Conservation (phyloP, 1,140 invertebrate genomes). For the Drosophila nebulosa region DNA sequence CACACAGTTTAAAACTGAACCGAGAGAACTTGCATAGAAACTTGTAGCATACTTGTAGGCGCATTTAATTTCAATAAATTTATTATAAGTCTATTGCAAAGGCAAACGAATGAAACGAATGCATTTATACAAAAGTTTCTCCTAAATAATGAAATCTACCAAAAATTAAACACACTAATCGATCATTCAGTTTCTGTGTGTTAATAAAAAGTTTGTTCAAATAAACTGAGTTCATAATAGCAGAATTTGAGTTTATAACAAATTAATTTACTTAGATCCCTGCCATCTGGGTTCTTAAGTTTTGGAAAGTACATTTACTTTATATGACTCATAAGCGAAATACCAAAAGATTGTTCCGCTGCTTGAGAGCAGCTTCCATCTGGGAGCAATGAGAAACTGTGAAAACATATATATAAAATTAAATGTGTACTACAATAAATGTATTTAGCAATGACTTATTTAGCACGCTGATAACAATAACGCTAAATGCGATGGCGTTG, state of each 20-base stretch:
- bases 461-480: constrained; percentile 34
- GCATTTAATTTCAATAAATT: constrained; percentile 1
- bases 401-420: not conserved
- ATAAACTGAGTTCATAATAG: no score
- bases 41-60: constrained; percentile 52
- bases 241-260: no score
- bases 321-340: no score
- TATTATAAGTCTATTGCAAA: not conserved
- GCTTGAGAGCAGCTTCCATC: no score
- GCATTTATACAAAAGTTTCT: not conserved
- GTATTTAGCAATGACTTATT: constrained; percentile 47
- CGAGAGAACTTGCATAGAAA: not conserved
- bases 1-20: not conserved
- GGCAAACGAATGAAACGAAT: not conserved
- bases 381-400: not conserved
- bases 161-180: no score
- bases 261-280: no score
- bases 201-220: no score
- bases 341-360: no score
- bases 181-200: no score
- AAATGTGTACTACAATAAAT: constrained; percentile 25
- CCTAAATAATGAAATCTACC: no score
- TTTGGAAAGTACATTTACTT: no score
- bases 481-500: constrained; percentile 20
- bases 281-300: no score